Base-by-base conservation (phyloP, 2,888 invertebrate species). In the Pimpla rufipes region DNA sequence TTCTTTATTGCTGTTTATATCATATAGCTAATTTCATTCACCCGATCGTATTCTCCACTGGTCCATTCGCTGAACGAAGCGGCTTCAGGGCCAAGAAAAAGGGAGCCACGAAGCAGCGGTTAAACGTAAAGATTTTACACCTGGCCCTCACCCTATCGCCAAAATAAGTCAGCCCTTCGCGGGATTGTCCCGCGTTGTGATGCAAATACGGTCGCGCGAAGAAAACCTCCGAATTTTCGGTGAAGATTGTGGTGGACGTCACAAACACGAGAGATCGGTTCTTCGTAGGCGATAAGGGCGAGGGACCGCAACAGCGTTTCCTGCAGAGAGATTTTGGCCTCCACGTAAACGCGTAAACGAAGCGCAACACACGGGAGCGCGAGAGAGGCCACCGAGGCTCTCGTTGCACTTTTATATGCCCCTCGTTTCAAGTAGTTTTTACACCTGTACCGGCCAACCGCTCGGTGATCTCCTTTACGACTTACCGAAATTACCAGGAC, bases 381-480 rank as follows among this genome's bases (percentile, higher is more conserved):
- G 7, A 55, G 23, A 64, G 66, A 29, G 29, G 68, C 6, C 57
- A 37, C 64, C 23, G 35, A 64, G 29, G 29, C 3, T 29, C 40
- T 79, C 79, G 67, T 70, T 79, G 76, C 71, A 73, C 52, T 76
- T 79, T 73, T 79, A 76, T 67, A 73, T 50, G 75, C 47, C 70
- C 70, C 35, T 55, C 52, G 78, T 68, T 70, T 70, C 47, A 66
- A 75, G 78, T 82, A 82, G 64, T 84, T 86, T 85, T 83, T 85
- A 84, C 85, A 85, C 85, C 85, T 86, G 86, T 85, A 82, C 75
- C 75, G 59, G 80, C 77, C 73, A 70, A 47, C 45, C 57, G 21
- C 52, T 29, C 42, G 66, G 66, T 71, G 79, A 83, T 83, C 83
- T 52, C 84, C 80, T 86, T 85, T 85, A 85, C 85, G 86, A 85